These are phyloP conservation scores for Periphyllus acericola DNA, from an alignment of 2,888 invertebrate genomes.

Conservation along the genomic window DNA sequence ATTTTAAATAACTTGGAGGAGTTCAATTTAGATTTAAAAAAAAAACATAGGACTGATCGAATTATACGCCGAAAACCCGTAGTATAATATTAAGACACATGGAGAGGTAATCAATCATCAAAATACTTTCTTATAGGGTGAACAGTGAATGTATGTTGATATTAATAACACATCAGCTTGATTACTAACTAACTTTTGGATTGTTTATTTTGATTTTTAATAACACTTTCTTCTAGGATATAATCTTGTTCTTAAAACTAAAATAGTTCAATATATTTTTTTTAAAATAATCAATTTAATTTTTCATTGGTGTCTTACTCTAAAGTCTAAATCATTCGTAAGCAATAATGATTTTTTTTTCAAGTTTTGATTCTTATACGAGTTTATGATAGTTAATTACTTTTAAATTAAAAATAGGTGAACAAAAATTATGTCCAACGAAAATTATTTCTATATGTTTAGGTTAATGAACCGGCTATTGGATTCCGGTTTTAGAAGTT, in stretches of 20 bases:
- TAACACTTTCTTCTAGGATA: neutral
- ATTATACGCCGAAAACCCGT: neutral
- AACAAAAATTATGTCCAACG: neutral
- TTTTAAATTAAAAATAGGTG: neutral
- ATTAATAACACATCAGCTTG: neutral
- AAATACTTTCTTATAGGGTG: neutral
- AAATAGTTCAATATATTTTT: too few species aligned
- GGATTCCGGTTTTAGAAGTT: neutral
- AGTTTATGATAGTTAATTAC: neutral
- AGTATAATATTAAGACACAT: neutral
- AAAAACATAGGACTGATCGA: neutral
- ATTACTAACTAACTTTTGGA: neutral
- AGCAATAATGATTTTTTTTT: neutral
- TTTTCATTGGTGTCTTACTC: neutral
- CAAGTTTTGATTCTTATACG: neutral
- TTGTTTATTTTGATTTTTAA: neutral
- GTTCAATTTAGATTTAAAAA: neutral
- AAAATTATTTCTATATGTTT: neutral
- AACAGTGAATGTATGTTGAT: neutral
- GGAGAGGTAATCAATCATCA: slow-evolving; percentile 14
- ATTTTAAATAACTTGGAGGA: neutral
- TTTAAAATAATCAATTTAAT: neutral
- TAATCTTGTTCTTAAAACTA: neutral
- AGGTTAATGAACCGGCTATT: neutral
- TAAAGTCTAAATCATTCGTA: neutral